A percentile compares a stretch with the other conserved stretches of the same genome.
These are phyloP conservation scores for Rhinatrema bivittatum DNA, from an alignment of 2,797 vertebrate species.

Conservation along the genomic window DNA sequence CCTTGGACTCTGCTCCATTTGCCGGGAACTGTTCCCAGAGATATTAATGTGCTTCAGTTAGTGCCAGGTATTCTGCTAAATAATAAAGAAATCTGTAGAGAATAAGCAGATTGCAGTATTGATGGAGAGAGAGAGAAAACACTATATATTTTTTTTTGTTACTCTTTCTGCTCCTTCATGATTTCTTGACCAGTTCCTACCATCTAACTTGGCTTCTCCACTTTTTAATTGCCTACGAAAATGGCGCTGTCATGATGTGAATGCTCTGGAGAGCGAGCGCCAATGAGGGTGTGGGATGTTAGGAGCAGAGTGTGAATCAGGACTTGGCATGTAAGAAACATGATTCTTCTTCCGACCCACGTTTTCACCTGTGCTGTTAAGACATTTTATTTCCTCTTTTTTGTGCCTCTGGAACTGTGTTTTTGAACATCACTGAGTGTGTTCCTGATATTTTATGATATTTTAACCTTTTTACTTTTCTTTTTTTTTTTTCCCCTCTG, in stretches of 20 bases:
- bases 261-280: too few species aligned
- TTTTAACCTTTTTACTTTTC: background rate
- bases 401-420: too few species aligned
- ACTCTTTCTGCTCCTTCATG: constrained; percentile 6
- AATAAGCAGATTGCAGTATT: background rate
- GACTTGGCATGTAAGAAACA: too few species aligned
- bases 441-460: background rate
- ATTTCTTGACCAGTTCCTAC: constrained; percentile 20
- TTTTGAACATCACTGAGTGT: background rate
- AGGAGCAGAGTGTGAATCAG: too few species aligned
- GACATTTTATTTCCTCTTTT: too few species aligned
- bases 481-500: too few species aligned
- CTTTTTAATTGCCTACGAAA: constrained; percentile 18
- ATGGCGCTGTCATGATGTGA: constrained; percentile 1
- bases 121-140: constrained; percentile 1
- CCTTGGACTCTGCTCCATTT: constrained; percentile 9
- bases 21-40: constrained; percentile 3
- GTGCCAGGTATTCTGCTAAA: constrained; percentile 3
- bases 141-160: constrained; percentile 12
- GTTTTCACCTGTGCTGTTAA: too few species aligned
- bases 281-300: too few species aligned
- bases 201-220: constrained; percentile 17
- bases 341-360: too few species aligned
- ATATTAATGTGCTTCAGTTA: constrained; percentile 9
- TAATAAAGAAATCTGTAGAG: constrained; percentile 4